phyloP scores from a whole-genome alignment of 2,113 vertebrate genomes.

The Gymnobelideus leadbeateri region DNA sequence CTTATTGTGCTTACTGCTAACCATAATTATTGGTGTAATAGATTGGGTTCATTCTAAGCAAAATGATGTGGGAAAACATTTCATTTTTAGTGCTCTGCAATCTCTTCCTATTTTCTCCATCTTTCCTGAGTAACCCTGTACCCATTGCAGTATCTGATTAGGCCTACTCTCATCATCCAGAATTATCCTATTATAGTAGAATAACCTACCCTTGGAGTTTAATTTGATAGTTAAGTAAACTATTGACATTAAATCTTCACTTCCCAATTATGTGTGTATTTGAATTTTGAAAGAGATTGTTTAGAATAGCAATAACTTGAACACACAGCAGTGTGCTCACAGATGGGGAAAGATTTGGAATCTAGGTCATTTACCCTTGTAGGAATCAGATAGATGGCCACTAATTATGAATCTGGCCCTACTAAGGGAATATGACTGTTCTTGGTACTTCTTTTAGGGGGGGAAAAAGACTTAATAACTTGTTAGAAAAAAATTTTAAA shows the following conservation, averaged over 20 bases:
- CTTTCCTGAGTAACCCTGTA: neutral
- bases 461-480: neutral
- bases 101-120: neutral
- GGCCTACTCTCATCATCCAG: too few relatives aligned
- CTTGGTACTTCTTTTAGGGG: neutral
- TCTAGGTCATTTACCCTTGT: neutral
- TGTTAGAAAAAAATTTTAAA: neutral
- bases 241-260: neutral
- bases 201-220: neutral
- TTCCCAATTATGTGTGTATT: neutral
- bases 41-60: neutral
- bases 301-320: neutral
- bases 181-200: neutral
- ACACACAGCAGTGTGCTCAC: neutral
- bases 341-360: neutral
- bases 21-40: neutral
- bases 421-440: neutral
- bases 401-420: neutral
- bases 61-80: neutral
- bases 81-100: neutral
- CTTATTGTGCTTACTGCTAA: neutral
- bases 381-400: neutral
- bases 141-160: too few relatives aligned
- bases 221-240: neutral
- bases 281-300: neutral